These are phyloP conservation scores for Bos javanicus DNA, from an alignment of 2,113 vertebrate species.

Conservation along the genomic window DNA sequence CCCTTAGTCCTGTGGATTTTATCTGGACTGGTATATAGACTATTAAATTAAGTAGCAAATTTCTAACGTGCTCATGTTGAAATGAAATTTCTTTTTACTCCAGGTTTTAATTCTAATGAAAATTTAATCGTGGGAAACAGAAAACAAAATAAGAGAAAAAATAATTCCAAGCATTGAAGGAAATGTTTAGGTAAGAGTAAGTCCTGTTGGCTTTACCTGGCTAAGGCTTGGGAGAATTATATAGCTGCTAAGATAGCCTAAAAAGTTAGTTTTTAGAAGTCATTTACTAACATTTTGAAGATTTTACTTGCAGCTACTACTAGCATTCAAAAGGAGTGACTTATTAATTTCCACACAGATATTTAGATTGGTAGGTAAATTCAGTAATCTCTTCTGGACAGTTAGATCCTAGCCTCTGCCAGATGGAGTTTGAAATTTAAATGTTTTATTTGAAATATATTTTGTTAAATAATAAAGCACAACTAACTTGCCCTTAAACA, in stretches of 20 bases:
- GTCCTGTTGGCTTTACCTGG: neutral
- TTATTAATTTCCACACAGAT: neutral
- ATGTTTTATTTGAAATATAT: neutral
- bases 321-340: neutral
- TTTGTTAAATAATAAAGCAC: neutral
- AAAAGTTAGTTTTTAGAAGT: neutral
- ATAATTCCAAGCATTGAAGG: neutral
- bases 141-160: conserved; percentile 33
- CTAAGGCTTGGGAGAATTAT: neutral
- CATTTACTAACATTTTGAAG: neutral
- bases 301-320: neutral
- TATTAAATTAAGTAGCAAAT: neutral
- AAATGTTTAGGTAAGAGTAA: neutral
- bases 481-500: neutral
- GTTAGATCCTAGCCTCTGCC: neutral
- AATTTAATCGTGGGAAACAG: neutral
- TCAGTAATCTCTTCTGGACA: neutral
- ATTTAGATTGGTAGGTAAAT: neutral
- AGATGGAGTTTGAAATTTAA: neutral
- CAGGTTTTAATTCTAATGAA: neutral
- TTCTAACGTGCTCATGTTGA: neutral
- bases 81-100: conserved; percentile 37
- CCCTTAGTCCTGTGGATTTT: accelerated
- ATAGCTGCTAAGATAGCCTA: neutral
- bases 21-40: neutral